These are phyloP conservation scores for Anarsia innoxiella DNA, from an alignment of 2,888 invertebrate species.

Conservation along the genomic window DNA sequence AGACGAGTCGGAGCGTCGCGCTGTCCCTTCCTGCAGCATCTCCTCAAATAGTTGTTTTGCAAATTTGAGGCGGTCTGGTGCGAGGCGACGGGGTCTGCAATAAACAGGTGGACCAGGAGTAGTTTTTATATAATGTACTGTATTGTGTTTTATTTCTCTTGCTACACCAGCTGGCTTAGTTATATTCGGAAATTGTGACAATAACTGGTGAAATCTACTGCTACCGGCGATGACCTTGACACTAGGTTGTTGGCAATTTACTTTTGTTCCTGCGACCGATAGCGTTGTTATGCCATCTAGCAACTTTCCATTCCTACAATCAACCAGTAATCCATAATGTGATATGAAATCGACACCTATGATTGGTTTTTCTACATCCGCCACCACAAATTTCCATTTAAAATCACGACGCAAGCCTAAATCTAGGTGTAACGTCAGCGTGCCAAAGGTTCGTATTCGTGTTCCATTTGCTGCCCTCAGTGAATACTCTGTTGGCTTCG, in stretches of 20 bases:
- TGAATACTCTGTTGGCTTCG: neutral
- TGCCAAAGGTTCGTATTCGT: neutral
- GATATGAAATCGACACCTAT: conserved; percentile 32
- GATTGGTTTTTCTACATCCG: conserved; percentile 24
- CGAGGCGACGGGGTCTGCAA: conserved; percentile 18
- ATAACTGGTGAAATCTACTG: conserved; percentile 1
- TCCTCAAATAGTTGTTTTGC: conserved; percentile 22
- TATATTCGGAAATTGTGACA: conserved; percentile 7
- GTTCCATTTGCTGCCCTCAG: conserved; percentile 2
- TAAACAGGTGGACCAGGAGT: conserved; percentile 14
- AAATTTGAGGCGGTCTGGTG: conserved; percentile 17
- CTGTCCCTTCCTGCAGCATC: conserved; percentile 12
- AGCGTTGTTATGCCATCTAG: conserved; percentile 16
- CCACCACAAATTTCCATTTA: conserved; percentile 24
- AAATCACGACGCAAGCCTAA: conserved; percentile 13
- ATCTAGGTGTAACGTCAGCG: neutral
- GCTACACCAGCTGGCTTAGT: conserved; percentile 9
- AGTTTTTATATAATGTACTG: conserved; percentile 20
- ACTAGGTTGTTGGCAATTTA: neutral
- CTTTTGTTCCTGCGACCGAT: neutral
- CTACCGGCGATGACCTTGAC: conserved; percentile 1
- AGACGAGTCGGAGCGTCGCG: neutral
- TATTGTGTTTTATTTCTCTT: neutral
- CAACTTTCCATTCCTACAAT: conserved; percentile 22
- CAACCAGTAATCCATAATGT: conserved; percentile 27